Conservation (phyloP, 2,113 vertebrate genomes). For the Holacanthus passer region DNA sequence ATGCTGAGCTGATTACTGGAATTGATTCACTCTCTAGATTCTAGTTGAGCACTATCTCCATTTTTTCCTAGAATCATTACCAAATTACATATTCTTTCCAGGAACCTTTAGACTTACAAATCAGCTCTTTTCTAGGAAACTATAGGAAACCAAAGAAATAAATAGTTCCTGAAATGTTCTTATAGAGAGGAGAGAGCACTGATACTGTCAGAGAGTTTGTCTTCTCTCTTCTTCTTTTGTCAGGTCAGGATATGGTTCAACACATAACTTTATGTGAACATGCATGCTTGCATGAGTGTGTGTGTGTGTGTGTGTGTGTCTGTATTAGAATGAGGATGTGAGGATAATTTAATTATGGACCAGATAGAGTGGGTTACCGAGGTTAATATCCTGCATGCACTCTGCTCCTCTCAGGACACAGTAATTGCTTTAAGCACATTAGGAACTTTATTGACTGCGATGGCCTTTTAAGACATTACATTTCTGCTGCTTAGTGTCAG, state of each 20-base stretch:
- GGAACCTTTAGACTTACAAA: not conserved
- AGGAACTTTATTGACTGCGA: constrained; percentile 82
- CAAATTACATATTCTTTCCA: not conserved
- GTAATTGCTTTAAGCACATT: constrained; percentile 85
- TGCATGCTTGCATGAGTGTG: not conserved
- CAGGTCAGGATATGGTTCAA: constrained; percentile 6
- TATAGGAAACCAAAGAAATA: not conserved
- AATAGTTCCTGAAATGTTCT: not conserved
- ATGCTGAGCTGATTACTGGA: not conserved
- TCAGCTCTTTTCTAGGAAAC: not conserved
- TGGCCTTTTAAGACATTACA: constrained; percentile 84
- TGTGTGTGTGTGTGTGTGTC: constrained; percentile 37
- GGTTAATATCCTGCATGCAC: constrained; percentile 84
- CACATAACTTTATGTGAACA: constrained; percentile 21
- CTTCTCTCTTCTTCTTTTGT: not conserved
- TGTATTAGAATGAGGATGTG: constrained; percentile 71
- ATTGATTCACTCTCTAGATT: not conserved
- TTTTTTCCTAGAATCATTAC: not conserved
- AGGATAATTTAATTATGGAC: constrained; percentile 82
- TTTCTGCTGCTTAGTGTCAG: constrained; percentile 81
- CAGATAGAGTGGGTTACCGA: constrained; percentile 80
- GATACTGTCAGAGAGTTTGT: not conserved
- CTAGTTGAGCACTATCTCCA: not conserved
- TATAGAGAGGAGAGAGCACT: not conserved
- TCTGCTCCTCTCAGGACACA: constrained; percentile 79